Evolutionary conservation across 2,797 vertebrate genomes (phyloP).

Genomic region (Remorina albescens): DNA sequence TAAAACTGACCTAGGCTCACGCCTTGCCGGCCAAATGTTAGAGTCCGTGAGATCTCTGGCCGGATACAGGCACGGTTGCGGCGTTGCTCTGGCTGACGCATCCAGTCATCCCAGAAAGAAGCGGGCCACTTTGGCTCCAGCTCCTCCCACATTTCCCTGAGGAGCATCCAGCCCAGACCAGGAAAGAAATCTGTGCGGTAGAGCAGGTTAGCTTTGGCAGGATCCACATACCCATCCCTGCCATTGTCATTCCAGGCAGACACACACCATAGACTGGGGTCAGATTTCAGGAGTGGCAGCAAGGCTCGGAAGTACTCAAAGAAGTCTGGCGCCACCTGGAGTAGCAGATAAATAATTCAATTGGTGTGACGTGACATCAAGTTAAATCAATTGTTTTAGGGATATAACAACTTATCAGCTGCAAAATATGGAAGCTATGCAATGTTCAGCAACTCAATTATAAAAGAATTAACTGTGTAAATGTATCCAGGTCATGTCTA

Average conservation of each 20-base stretch:
- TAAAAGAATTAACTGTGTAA: not conserved
- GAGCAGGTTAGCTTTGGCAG: slow-evolving; percentile 80
- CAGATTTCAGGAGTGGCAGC: slow-evolving; percentile 82
- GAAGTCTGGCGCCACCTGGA: slow-evolving; percentile 92
- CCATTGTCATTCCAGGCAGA: slow-evolving; percentile 98
- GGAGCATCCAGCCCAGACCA: slow-evolving; percentile 92
- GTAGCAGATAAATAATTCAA: slow-evolving; percentile 43
- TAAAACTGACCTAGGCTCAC: slow-evolving; percentile 97
- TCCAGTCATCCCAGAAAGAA: slow-evolving; percentile 98
- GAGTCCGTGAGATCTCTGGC: slow-evolving; percentile 92
- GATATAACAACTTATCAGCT: not conserved
- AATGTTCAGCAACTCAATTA: not conserved
- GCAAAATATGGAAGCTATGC: slow-evolving; percentile 5
- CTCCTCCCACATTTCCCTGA: slow-evolving; percentile 90
- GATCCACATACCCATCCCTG: slow-evolving; percentile 89
- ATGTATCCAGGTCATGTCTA: not conserved
- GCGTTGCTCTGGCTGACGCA: slow-evolving; percentile 92
- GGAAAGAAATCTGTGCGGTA: slow-evolving; percentile 97
- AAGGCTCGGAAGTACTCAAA: slow-evolving; percentile 93
- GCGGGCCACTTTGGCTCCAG: slow-evolving; percentile 94
- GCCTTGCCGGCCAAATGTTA: slow-evolving; percentile 95
- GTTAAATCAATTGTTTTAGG: not conserved
- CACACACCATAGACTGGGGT: slow-evolving; percentile 91
- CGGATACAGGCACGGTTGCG: slow-evolving; percentile 89
- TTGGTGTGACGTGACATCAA: not conserved